phyloP scores from a whole-genome alignment of 2,113 vertebrate species.

The Channa maculata region DNA sequence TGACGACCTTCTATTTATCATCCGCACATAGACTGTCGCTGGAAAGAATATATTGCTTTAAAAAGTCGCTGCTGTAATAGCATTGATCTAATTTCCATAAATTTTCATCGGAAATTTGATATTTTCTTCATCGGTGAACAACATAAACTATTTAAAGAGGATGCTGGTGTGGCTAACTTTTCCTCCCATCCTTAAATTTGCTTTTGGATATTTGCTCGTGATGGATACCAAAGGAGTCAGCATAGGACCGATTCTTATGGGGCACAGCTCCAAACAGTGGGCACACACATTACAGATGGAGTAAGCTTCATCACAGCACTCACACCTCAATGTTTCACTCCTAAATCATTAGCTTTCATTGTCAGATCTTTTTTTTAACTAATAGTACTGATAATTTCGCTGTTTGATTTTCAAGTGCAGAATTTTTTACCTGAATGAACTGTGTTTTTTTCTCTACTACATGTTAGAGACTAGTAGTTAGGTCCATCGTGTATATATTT shows the following conservation, averaged over 20 bases:
- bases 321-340: constrained; percentile 48
- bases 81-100: constrained; percentile 87
- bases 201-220: constrained; percentile 77
- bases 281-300: constrained; percentile 24
- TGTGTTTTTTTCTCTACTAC: no score
- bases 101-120: constrained; percentile 87
- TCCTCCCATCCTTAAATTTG: constrained; percentile 78
- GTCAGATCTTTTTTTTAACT: constrained; percentile 53
- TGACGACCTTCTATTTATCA: constrained; percentile 85
- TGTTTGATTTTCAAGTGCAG: no score
- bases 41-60: constrained; percentile 87
- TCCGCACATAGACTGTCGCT: constrained; percentile 81
- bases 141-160: constrained; percentile 85
- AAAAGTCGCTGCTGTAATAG: constrained; percentile 86
- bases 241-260: constrained; percentile 64
- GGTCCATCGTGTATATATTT: no score
- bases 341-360: constrained; percentile 57
- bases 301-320: constrained; percentile 38
- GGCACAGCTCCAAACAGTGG: constrained; percentile 21
- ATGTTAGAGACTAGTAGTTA: no score
- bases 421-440: no score
- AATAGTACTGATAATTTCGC: constrained; percentile 37
- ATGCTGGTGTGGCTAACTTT: constrained; percentile 84
- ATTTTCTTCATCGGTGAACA: constrained; percentile 86
- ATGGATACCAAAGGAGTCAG: constrained; percentile 75